phyloP scores from a whole-genome alignment of 92 coral and sea anemone genomes.

The Nematostella vectensis region DNA sequence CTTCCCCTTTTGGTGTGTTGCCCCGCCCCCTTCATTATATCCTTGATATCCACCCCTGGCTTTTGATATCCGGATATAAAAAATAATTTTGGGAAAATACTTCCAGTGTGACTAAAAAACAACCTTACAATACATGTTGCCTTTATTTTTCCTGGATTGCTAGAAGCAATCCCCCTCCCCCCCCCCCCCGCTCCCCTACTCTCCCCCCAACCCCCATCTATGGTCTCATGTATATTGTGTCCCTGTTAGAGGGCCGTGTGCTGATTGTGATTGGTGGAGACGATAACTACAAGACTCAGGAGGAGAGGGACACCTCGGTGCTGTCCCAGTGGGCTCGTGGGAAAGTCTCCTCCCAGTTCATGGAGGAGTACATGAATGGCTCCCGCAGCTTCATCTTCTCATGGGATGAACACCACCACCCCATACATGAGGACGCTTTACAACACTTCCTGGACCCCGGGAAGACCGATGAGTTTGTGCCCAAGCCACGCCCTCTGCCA shows the following conservation, averaged over 20 bases:
- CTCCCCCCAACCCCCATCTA: too few relatives aligned
- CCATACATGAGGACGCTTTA: slow-evolving; percentile 59
- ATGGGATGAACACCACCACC: slow-evolving; percentile 41
- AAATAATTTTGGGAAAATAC: too few relatives aligned
- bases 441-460: slow-evolving; percentile 25
- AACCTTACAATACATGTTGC: too few relatives aligned
- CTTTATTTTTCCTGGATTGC: too few relatives aligned
- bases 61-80: too few relatives aligned
- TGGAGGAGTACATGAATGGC: slow-evolving; percentile 36
- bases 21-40: too few relatives aligned
- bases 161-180: too few relatives aligned
- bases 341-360: slow-evolving; percentile 40
- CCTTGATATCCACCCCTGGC: too few relatives aligned
- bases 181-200: too few relatives aligned
- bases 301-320: slow-evolving; percentile 15
- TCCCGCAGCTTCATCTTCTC: slow-evolving; percentile 54
- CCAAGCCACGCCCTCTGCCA: slow-evolving; percentile 15
- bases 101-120: too few relatives aligned
- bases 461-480: slow-evolving; percentile 24
- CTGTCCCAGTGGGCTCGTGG: slow-evolving; percentile 49
- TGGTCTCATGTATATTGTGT: too few relatives aligned
- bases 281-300: slow-evolving; percentile 23
- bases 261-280: slow-evolving; percentile 46
- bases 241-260: slow-evolving; percentile 24
- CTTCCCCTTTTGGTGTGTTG: too few relatives aligned